Percentiles rank a stretch among this genome's conserved stretches.
These are phyloP conservation scores for Diadophis punctatus DNA, from an alignment of 2,113 vertebrate genomes.

Conservation along the genomic window DNA sequence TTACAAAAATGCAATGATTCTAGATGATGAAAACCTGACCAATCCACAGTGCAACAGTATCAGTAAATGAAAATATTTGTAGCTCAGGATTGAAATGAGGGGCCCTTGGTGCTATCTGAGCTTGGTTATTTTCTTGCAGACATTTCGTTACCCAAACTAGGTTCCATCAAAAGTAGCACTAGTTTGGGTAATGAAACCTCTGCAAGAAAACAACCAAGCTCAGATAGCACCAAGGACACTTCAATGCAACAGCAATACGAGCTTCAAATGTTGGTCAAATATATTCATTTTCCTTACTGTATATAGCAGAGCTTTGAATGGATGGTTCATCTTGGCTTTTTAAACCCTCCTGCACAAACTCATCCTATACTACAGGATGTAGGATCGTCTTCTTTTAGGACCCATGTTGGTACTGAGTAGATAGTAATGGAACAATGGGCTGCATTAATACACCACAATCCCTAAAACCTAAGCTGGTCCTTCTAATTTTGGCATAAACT, in stretches of 20 bases:
- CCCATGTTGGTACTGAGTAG: not conserved
- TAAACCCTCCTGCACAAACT: not conserved
- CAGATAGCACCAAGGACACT: not conserved
- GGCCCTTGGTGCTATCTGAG: not conserved
- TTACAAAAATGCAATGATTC: not conserved
- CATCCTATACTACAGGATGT: not conserved
- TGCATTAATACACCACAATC: not conserved
- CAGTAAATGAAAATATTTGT: not conserved
- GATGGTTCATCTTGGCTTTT: not conserved
- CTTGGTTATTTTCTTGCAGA: not conserved
- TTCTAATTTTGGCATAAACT: not conserved
- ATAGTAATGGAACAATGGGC: not conserved
- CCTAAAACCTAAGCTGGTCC: not conserved
- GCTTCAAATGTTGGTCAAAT: not conserved
- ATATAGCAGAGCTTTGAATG: not conserved
- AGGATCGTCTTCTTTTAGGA: not conserved
- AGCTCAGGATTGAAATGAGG: not conserved
- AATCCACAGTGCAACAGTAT: not conserved
- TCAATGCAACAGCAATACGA: not conserved
- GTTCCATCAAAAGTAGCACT: not conserved
- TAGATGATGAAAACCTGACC: not conserved
- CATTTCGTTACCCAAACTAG: not conserved
- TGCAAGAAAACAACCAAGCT: not conserved
- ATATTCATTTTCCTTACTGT: not conserved
- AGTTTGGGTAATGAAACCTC: no score